A percentile compares a stretch with the other conserved stretches of the same genome.
Evolutionary conservation across 2,888 invertebrate species (phyloP).

Genomic region (Eledona agricola): DNA sequence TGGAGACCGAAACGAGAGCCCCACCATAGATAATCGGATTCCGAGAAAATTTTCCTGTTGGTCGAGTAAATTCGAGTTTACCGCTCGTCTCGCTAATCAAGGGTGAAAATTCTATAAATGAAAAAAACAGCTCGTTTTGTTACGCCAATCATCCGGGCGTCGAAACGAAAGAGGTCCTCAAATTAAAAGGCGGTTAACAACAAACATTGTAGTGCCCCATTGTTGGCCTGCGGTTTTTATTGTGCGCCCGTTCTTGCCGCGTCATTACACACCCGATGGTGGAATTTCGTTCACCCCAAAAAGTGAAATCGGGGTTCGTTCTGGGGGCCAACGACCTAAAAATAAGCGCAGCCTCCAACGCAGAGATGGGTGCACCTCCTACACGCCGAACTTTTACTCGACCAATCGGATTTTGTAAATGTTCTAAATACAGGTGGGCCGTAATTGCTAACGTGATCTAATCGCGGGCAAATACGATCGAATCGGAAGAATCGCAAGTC

Average conservation of each 20-base stretch:
- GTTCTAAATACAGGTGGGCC: constrained; percentile 49
- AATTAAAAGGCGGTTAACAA: constrained; percentile 38
- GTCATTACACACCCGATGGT: constrained; percentile 16
- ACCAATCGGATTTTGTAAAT: constrained; percentile 57
- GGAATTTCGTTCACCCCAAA: constrained; percentile 23
- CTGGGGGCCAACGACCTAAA: constrained; percentile 55
- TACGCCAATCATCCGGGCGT: constrained; percentile 34
- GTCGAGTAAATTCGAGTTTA: constrained; percentile 31
- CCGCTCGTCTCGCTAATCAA: constrained; percentile 25
- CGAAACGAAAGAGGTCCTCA: constrained; percentile 31
- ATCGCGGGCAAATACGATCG: constrained; percentile 42
- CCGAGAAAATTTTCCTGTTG: constrained; percentile 20
- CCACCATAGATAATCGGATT: constrained; percentile 17
- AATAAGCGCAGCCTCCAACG: constrained; percentile 56
- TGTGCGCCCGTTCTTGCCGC: constrained; percentile 29
- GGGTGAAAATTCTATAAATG: constrained; percentile 22
- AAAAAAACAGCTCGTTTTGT: constrained; percentile 28
- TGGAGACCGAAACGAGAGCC: constrained; percentile 3
- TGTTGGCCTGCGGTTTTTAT: constrained; percentile 34
- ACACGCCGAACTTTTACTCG: constrained; percentile 53
- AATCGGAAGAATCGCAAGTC: constrained; percentile 24
- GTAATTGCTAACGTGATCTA: constrained; percentile 51
- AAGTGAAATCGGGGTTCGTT: constrained; percentile 28
- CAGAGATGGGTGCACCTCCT: constrained; percentile 51
- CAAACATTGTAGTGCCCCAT: constrained; percentile 35